phyloP scores from a whole-genome alignment of 2,113 vertebrate species.

The Melanerpes formicivorus region DNA sequence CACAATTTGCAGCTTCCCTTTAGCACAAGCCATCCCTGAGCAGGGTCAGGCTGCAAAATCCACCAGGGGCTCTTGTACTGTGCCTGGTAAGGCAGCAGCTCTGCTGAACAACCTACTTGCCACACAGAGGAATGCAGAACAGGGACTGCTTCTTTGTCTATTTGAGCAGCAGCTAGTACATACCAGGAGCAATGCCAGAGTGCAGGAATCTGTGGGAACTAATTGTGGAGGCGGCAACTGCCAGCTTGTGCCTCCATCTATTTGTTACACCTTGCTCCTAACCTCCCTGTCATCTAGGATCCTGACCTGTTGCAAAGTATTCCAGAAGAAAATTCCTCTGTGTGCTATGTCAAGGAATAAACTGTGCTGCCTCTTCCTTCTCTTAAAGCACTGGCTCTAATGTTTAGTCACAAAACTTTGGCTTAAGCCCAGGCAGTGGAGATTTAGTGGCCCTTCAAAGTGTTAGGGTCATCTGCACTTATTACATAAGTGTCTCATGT shows the following conservation, averaged over 20 bases:
- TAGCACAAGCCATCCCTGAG: not conserved
- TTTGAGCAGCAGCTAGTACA: not conserved
- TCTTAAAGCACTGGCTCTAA: not conserved
- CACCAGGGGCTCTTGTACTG: not conserved
- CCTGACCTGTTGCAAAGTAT: not conserved
- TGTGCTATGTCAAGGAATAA: not conserved
- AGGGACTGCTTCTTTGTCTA: not conserved
- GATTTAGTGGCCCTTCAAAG: not conserved
- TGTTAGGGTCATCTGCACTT: not conserved
- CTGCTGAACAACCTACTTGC: not conserved
- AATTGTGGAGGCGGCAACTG: not conserved
- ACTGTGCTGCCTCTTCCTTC: not conserved
- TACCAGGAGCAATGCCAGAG: not conserved
- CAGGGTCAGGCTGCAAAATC: not conserved
- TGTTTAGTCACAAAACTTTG: not conserved
- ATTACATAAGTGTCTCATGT: not conserved
- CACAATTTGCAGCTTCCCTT: not conserved
- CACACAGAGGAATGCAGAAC: not conserved
- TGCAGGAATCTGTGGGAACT: not conserved
- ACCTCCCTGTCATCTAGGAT: not conserved
- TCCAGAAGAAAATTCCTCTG: not conserved
- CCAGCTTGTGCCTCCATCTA: not conserved
- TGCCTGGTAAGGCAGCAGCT: rapidly evolving
- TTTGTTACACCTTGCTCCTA: not conserved
- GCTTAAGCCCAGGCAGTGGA: not conserved